Base-by-base conservation (phyloP, 37 sponge, comb jelly and placozoan genomes). In the Aphrocallistes beatrix region DNA sequence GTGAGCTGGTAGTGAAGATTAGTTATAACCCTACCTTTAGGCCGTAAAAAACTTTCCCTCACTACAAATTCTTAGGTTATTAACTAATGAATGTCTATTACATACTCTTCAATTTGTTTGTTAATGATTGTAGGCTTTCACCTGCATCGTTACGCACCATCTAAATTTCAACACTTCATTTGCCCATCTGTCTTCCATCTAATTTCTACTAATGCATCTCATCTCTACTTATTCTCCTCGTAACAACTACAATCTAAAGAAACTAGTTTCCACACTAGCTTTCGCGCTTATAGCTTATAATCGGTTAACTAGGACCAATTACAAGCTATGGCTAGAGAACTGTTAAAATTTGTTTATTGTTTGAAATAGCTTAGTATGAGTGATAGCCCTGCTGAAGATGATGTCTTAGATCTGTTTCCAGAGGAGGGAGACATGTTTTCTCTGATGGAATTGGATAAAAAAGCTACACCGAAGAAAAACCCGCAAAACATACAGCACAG, bases 91-190 rank as follows among this genome's bases (percentile, higher is more conserved):
- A 19, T 60, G 32, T n/a, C n/a, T 60, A 6, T 60, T 60, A 32
- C 75, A 60, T 60, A 60, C 75, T 28, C 10, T 60, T 60, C 34
- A 60, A 60, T 13, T 60, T 8, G 6, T 60, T 30, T 60, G 75
- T 60, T 60, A 60, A 60, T 60, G 45, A 60, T 32, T 60, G 75
- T 60, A 60, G 75, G 75, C 28, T 28, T 42, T 30, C 75, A 60
- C 3, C 75, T 19, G 6, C 1, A 13, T 47, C 17, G 17, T 21
- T 17, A 47, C 13, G 17, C n/a, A 3, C 28, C 75, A 60, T 60
- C 75, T 60, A 60, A 32, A 42, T 42, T 42, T 42, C 13, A 42
- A 6, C 13, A 42, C 45, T 42, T 42, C 13, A 42, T 42, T 42
- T 13, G 13, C 45, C 45, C 45, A 42, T 42, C 45, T 42, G 45